Evolutionary conservation across 2,113 vertebrate species (phyloP).

Genomic region (Sinocyclocheilus anophthalmus): DNA sequence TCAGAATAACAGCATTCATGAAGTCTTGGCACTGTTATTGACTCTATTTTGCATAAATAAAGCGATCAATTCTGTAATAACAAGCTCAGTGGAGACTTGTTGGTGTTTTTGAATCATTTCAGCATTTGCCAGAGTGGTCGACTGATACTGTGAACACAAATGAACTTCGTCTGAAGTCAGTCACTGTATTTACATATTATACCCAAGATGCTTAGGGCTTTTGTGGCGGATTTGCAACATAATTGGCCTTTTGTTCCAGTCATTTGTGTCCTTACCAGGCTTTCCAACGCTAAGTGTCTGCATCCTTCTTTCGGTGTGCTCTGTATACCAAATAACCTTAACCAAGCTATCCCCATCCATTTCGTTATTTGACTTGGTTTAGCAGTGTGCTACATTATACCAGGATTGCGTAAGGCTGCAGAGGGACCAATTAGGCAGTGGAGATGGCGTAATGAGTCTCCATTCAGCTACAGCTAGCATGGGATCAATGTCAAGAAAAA

Average conservation of each 20-base stretch:
- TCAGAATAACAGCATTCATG: neutral
- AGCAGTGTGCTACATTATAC: conserved; percentile 41
- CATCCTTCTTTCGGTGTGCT: conserved; percentile 9
- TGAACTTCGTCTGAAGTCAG: neutral
- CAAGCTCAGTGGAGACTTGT: neutral
- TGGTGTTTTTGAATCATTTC: neutral
- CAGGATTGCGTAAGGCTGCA: conserved; percentile 35
- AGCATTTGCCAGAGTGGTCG: neutral
- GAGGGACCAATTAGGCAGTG: conserved; percentile 53
- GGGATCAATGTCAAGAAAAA: conserved; percentile 37
- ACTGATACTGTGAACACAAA: neutral
- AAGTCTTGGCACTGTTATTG: conserved; percentile 1
- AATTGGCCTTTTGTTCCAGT: conserved; percentile 37
- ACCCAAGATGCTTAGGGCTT: conserved; percentile 7
- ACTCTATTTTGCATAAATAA: conserved; percentile 27
- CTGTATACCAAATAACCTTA: conserved; percentile 4
- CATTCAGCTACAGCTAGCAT: conserved; percentile 24
- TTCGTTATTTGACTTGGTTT: conserved; percentile 22
- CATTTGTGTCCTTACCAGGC: conserved; percentile 19
- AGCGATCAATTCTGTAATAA: conserved; percentile 10
- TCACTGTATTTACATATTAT: conserved; percentile 14
- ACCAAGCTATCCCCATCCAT: conserved; percentile 20
- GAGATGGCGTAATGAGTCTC: conserved; percentile 35
- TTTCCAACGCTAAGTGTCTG: conserved; percentile 20
- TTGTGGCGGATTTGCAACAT: neutral